These are phyloP conservation scores for Orthosia gothica DNA, from an alignment of 2,888 invertebrate genomes.

Conservation along the genomic window DNA sequence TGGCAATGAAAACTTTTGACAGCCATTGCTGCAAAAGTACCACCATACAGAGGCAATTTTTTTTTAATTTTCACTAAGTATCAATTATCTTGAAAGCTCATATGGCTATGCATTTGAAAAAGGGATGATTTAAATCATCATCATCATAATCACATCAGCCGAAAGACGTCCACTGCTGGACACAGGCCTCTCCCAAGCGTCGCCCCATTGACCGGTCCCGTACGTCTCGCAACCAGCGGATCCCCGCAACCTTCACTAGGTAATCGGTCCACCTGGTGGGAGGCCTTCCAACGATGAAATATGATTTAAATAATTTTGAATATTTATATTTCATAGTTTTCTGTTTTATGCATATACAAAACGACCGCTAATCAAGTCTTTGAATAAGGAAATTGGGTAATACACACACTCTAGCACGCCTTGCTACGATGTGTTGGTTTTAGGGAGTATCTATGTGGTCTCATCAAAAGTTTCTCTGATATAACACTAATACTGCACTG, in stretches of 20 bases:
- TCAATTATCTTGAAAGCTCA: background rate
- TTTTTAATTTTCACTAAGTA: background rate
- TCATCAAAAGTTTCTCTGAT: no score
- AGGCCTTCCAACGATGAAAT: no score
- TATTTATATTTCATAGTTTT: background rate
- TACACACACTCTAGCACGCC: conserved; percentile 3
- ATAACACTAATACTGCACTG: no score
- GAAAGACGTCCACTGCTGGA: no score
- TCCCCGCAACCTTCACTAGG: no score
- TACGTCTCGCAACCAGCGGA: no score
- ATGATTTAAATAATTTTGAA: background rate
- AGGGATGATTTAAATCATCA: background rate
- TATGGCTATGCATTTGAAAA: background rate
- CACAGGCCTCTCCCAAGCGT: no score
- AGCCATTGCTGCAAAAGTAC: conserved; percentile 1
- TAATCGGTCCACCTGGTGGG: no score
- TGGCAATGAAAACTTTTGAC: background rate
- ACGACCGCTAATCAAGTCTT: background rate
- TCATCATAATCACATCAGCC: no score
- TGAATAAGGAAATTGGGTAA: background rate
- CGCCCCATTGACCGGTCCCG: no score
- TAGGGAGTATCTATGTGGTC: background rate
- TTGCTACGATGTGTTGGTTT: no score
- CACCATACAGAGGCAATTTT: background rate
- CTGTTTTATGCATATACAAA: conserved; percentile 1